phyloP scores from a whole-genome alignment of 92 coral and sea anemone species.

The Epizoanthus stellaris region DNA sequence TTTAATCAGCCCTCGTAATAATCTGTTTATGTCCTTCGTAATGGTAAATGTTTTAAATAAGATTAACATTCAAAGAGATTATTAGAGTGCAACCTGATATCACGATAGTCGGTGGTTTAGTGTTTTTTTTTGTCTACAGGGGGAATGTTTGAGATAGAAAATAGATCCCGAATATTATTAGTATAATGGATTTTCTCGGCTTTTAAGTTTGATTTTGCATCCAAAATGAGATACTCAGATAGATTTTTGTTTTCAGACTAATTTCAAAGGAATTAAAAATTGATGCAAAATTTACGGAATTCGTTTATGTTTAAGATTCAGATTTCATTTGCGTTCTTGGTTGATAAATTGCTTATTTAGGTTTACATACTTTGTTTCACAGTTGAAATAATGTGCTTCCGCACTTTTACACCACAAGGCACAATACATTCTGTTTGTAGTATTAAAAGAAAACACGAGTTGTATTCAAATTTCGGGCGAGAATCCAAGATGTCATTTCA shows the following conservation, averaged over 20 bases:
- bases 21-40: conserved; percentile 8
- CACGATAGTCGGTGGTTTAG: neutral
- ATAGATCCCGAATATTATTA: neutral
- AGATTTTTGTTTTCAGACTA: too few species aligned
- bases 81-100: too few species aligned
- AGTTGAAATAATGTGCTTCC: neutral
- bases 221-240: neutral
- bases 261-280: conserved; percentile 26
- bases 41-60: conserved; percentile 2
- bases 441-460: neutral
- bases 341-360: neutral
- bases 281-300: conserved; percentile 33
- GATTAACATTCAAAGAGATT: neutral
- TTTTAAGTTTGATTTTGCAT: neutral
- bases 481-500: neutral
- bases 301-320: neutral
- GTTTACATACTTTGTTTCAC: neutral
- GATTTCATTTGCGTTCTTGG: neutral
- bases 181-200: neutral
- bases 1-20: conserved; percentile 1
- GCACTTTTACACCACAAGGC: neutral
- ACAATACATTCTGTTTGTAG: neutral
- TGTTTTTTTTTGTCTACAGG: neutral
- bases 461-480: neutral
- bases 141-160: neutral